Evolutionary conservation across 2,113 vertebrate species (phyloP).

Genomic region (Columba livia): DNA sequence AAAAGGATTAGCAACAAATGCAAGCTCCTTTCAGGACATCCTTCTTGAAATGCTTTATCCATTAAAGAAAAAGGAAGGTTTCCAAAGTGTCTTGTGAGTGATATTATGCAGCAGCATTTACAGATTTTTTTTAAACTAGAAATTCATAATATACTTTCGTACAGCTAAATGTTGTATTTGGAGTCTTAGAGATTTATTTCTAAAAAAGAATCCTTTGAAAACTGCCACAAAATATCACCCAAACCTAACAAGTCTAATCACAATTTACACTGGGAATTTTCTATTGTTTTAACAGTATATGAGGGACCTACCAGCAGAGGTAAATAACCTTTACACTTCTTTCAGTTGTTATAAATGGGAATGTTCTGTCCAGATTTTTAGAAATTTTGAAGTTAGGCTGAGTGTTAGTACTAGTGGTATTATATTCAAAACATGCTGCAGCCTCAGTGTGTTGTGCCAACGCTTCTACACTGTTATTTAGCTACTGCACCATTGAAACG

Average conservation of each 20-base stretch:
- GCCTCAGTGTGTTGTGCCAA: not conserved
- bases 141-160: not conserved
- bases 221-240: not conserved
- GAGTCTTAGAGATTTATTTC: not conserved
- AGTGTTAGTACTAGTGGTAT: not conserved
- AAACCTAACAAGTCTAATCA: not conserved
- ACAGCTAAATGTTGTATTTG: not conserved
- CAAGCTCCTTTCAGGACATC: not conserved
- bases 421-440: not conserved
- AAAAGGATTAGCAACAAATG: constrained; percentile 8
- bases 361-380: not conserved
- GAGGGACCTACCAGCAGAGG: not conserved
- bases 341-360: not conserved
- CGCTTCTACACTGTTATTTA: not conserved
- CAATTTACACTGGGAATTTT: not conserved
- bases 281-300: not conserved
- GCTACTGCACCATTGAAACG: not conserved
- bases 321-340: not conserved
- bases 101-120: not conserved
- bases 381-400: not conserved
- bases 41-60: not conserved
- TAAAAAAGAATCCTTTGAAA: constrained; percentile 15
- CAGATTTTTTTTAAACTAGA: not conserved
- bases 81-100: not conserved
- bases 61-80: not conserved